phyloP scores from a whole-genome alignment of 2,888 invertebrate species.

The Zaprionus bogoriensis region DNA sequence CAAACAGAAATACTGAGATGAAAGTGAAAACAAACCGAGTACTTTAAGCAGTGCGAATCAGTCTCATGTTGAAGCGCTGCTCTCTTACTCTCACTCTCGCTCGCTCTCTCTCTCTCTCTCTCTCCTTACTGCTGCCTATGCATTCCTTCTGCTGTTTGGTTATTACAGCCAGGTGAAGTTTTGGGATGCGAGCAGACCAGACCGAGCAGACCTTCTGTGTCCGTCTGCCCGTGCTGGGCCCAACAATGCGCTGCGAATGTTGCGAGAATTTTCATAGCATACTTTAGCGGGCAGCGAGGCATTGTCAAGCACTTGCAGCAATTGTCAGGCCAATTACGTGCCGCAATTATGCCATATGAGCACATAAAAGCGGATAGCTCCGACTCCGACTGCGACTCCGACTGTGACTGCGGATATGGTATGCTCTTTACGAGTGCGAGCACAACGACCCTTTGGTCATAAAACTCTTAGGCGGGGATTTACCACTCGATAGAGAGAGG shows the following conservation, averaged over 20 bases:
- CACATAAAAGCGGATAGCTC: conserved; percentile 51
- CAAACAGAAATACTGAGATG: no score
- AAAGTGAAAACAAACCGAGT: no score
- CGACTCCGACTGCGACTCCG: conserved; percentile 29
- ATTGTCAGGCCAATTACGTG: conserved; percentile 75
- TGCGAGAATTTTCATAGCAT: conserved; percentile 57
- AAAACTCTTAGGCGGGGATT: conserved; percentile 66
- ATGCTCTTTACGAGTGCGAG: conserved; percentile 1
- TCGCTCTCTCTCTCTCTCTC: no score
- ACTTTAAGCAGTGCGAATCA: not conserved
- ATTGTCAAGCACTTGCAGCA: conserved; percentile 61
- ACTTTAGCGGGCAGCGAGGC: conserved; percentile 68
- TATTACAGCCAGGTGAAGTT: conserved; percentile 23
- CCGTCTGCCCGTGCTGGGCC: not conserved
- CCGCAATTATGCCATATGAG: conserved; percentile 75
- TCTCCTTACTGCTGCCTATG: no score
- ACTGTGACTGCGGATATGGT: not conserved
- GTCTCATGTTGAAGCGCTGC: not conserved
- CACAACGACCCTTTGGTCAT: conserved; percentile 53
- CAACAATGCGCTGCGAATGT: conserved; percentile 42
- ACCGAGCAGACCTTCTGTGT: not conserved
- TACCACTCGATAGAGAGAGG: conserved; percentile 6
- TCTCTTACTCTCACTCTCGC: not conserved
- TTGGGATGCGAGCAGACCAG: not conserved
- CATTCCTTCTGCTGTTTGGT: not conserved